Percentiles rank a stretch among this genome's conserved stretches.
phyloP scores from a whole-genome alignment of 2,797 vertebrate genomes.

The Thaleichthys pacificus region DNA sequence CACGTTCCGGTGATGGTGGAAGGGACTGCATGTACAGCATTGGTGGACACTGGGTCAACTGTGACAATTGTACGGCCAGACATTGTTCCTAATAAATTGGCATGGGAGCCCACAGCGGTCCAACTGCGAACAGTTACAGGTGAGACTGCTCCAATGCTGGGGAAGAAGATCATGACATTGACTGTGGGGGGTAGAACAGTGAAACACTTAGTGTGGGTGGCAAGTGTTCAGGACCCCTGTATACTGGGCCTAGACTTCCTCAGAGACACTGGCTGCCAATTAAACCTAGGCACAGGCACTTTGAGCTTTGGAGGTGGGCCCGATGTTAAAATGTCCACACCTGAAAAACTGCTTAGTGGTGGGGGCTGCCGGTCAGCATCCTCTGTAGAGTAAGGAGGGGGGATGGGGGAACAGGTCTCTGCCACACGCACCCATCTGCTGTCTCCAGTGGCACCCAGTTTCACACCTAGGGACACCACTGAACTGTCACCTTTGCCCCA shows the following conservation, averaged over 20 bases:
- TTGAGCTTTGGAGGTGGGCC: conserved; percentile 2
- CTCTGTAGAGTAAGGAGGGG: too few relatives aligned
- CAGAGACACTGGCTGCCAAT: neutral
- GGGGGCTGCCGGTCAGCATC: too few relatives aligned
- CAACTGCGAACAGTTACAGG: too few relatives aligned
- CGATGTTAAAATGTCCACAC: neutral
- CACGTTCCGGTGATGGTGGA: conserved; percentile 1
- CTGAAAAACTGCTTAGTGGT: too few relatives aligned
- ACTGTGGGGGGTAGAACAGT: neutral
- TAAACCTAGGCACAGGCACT: conserved; percentile 5
- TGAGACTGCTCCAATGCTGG: neutral
- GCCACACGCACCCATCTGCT: too few relatives aligned
- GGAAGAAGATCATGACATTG: neutral
- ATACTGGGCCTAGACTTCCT: conserved; percentile 5
- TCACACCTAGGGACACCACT: too few relatives aligned
- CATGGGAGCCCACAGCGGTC: neutral
- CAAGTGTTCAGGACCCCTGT: neutral
- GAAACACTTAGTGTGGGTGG: too few relatives aligned
- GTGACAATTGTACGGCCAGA: neutral
- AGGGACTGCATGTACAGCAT: neutral
- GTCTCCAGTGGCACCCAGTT: too few relatives aligned
- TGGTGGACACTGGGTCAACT: too few relatives aligned
- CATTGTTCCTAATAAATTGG: neutral
- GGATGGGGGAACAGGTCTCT: too few relatives aligned
- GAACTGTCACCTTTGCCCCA: neutral